Evolutionary conservation across 2,113 vertebrate genomes (phyloP).

Genomic region (Hyaena hyaena): DNA sequence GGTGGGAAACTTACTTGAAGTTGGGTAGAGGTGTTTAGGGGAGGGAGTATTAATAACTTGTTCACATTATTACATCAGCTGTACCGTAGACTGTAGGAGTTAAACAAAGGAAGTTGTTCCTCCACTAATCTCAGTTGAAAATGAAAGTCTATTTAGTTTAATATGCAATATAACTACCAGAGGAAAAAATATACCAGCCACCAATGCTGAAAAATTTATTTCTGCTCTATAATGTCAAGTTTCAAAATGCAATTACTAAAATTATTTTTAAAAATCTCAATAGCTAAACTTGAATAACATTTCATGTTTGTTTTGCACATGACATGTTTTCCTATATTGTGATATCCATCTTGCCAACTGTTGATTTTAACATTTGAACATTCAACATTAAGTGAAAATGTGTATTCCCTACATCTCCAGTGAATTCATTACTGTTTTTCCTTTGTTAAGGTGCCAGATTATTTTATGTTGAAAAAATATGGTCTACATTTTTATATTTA

Average conservation of each 20-base stretch:
- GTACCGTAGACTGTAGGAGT: background rate
- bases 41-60: background rate
- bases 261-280: background rate
- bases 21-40: background rate
- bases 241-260: background rate
- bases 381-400: background rate
- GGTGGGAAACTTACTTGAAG: background rate
- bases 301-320: slow-evolving; percentile 21
- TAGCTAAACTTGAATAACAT: background rate
- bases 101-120: background rate
- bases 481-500: background rate
- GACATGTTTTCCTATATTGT: background rate
- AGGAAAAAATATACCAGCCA: background rate
- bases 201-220: background rate
- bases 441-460: background rate
- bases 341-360: background rate
- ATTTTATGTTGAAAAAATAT: slow-evolving; percentile 17
- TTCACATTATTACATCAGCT: background rate
- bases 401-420: background rate
- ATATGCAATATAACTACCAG: background rate
- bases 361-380: background rate
- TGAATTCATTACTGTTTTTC: background rate
- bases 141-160: background rate
- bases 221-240: background rate
- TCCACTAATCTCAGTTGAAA: background rate